Conservation (phyloP, 2,113 vertebrate genomes). For the Paralichthys olivaceus region DNA sequence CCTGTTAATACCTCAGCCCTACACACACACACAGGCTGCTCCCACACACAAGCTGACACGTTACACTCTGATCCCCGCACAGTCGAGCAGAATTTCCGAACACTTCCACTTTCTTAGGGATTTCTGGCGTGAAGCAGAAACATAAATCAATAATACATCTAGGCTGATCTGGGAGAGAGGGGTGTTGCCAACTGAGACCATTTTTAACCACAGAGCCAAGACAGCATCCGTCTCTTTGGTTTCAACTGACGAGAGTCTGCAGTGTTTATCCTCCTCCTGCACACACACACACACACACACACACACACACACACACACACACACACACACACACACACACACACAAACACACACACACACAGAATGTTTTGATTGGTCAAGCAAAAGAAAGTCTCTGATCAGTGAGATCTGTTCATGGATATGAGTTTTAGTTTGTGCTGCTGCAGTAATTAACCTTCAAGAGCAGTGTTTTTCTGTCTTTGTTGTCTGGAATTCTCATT, state of each 20-base stretch:
- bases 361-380: slow-evolving; percentile 43
- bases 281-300: neutral
- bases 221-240: slow-evolving; percentile 11
- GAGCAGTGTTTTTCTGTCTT: no score
- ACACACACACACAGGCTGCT: neutral
- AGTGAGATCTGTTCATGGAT: neutral
- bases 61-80: slow-evolving; percentile 18
- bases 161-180: slow-evolving; percentile 29
- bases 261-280: slow-evolving; percentile 37
- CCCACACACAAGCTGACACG: slow-evolving; percentile 19
- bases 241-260: slow-evolving; percentile 24
- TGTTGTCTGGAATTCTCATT: no score
- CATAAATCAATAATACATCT: slow-evolving; percentile 65
- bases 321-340: neutral
- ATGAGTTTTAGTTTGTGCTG: slow-evolving; percentile 9
- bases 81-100: slow-evolving; percentile 31
- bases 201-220: slow-evolving; percentile 43
- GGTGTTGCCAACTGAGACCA: slow-evolving; percentile 41
- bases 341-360: no score
- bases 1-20: slow-evolving; percentile 5
- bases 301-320: no score
- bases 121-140: slow-evolving; percentile 47
- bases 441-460: neutral
- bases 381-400: slow-evolving; percentile 53
- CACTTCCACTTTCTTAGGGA: slow-evolving; percentile 55